Conservation (phyloP, 1,140 invertebrate genomes). For the Bicyclus anynana region DNA sequence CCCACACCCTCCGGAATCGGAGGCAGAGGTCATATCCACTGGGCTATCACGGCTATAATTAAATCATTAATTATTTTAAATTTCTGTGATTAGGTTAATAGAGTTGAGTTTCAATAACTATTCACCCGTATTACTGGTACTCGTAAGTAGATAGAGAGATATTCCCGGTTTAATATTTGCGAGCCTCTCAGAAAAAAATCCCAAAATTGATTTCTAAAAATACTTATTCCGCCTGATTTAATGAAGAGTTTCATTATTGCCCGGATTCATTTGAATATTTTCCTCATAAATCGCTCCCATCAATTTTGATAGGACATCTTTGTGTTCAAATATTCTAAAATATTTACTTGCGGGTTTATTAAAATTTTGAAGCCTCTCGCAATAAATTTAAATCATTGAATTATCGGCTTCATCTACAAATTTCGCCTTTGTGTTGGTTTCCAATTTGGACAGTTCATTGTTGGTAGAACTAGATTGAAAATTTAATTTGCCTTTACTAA, state of each 20-base stretch:
- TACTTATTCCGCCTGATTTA: neutral
- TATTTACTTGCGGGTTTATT: neutral
- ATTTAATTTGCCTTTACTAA: too few relatives aligned
- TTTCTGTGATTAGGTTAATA: too few relatives aligned
- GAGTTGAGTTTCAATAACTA: too few relatives aligned
- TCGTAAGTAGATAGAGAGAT: too few relatives aligned
- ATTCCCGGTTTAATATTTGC: too few relatives aligned
- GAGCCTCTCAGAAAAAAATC: too few relatives aligned
- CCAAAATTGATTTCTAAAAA: neutral
- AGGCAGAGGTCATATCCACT: too few relatives aligned
- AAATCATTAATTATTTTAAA: too few relatives aligned
- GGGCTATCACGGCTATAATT: too few relatives aligned
- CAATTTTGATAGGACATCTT: neutral
- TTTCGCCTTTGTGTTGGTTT: neutral
- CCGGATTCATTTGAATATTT: neutral
- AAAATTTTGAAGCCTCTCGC: neutral
- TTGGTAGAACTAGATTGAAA: too few relatives aligned
- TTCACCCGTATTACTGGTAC: too few relatives aligned
- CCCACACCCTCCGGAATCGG: too few relatives aligned
- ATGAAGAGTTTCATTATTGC: neutral
- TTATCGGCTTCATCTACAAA: neutral
- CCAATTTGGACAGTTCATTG: neutral
- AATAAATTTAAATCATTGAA: neutral
- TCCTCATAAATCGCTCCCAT: neutral
- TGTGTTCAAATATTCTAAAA: neutral